Evolutionary conservation across 1,140 invertebrate species (phyloP).

Genomic region (Temnothorax nylanderi): DNA sequence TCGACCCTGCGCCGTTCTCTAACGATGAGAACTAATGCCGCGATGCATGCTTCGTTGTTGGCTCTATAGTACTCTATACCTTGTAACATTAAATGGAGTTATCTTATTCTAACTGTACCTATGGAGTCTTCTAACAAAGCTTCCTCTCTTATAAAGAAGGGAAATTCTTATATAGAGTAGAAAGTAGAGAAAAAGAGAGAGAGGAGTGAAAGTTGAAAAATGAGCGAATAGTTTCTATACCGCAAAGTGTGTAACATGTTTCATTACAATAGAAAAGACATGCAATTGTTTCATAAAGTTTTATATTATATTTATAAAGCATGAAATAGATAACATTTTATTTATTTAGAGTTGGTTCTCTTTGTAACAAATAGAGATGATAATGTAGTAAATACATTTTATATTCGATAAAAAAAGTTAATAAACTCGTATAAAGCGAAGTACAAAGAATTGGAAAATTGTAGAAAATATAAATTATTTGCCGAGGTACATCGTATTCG

Average conservation of each 20-base stretch:
- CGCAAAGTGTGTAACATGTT: background rate
- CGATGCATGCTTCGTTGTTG: conserved; percentile 63
- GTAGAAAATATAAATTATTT: background rate
- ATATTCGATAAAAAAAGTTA: background rate
- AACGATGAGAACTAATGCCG: conserved; percentile 62
- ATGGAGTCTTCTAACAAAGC: background rate
- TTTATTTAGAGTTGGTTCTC: background rate
- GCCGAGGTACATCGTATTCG: background rate
- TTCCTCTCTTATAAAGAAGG: background rate
- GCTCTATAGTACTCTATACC: conserved; percentile 15
- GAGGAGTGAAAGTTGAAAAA: conserved; percentile 42
- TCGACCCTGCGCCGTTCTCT: conserved; percentile 15
- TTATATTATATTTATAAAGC: background rate
- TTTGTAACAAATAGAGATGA: background rate
- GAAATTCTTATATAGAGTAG: conserved; percentile 37
- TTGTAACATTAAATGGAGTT: conserved; percentile 33
- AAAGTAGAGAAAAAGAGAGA: conserved; percentile 19
- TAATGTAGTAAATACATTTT: background rate
- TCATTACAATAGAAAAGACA: conserved; percentile 8
- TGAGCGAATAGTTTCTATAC: background rate
- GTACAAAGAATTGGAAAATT: background rate
- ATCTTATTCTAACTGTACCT: conserved; percentile 23
- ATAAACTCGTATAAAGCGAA: background rate
- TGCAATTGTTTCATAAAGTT: background rate
- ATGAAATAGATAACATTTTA: background rate